phyloP scores from a whole-genome alignment of 2,113 vertebrate genomes.

The Hassar affinis region DNA sequence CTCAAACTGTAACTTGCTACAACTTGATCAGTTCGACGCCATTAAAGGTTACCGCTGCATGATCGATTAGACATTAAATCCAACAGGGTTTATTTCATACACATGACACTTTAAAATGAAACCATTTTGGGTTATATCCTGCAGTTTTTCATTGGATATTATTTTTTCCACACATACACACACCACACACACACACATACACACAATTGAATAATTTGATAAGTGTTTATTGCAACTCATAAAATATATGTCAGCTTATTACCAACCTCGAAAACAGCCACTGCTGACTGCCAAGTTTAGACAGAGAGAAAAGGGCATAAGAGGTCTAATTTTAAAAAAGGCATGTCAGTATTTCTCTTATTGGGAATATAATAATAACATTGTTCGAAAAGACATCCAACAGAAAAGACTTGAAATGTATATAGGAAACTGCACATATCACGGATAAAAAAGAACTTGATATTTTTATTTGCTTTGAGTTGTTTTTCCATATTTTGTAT shows the following conservation, averaged over 20 bases:
- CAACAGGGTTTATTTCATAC: slow-evolving; percentile 18
- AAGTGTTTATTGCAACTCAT: slow-evolving; percentile 43
- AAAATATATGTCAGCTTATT: slow-evolving; percentile 36
- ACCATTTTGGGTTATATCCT: slow-evolving; percentile 27
- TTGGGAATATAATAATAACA: slow-evolving; percentile 21
- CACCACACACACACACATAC: slow-evolving; percentile 13
- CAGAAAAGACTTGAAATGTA: neutral
- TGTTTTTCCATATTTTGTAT: slow-evolving; percentile 4
- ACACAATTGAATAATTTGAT: slow-evolving; percentile 39
- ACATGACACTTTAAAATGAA: slow-evolving; percentile 14
- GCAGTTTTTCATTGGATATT: slow-evolving; percentile 36
- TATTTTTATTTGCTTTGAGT: neutral
- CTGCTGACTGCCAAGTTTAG: slow-evolving; percentile 35
- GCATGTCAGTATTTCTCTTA: slow-evolving; percentile 35
- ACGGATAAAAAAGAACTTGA: neutral
- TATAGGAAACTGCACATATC: slow-evolving; percentile 6
- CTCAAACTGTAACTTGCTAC: neutral
- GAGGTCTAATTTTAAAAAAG: slow-evolving; percentile 15
- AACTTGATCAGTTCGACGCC: neutral
- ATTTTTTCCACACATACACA: slow-evolving; percentile 21
- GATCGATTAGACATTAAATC: slow-evolving; percentile 18
- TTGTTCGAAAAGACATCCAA: neutral
- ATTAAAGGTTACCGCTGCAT: slow-evolving; percentile 1
- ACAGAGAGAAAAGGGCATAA: neutral
- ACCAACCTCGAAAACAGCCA: slow-evolving; percentile 26